Percentiles rank a stretch among this genome's conserved stretches.
These are phyloP conservation scores for Xiphorhynchus elegans DNA, from an alignment of 2,113 vertebrate species.

Conservation along the genomic window DNA sequence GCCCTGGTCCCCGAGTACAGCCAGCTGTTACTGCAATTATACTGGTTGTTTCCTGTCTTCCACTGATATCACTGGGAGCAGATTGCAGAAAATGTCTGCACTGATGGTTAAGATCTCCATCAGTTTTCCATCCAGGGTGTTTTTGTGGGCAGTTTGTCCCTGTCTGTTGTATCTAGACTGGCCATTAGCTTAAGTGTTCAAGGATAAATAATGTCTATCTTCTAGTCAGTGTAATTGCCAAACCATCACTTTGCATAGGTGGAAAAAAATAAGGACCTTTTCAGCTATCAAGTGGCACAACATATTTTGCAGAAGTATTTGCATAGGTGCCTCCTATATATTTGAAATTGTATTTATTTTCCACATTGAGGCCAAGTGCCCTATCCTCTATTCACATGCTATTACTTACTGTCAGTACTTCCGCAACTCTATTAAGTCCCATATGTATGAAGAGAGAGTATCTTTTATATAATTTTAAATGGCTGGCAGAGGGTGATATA, in stretches of 20 bases:
- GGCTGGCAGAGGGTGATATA: background rate
- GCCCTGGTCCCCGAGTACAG: rapidly evolving
- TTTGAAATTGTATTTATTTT: background rate
- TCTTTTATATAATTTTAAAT: background rate
- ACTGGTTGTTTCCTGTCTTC: background rate
- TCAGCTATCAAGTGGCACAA: background rate
- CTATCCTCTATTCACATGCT: background rate
- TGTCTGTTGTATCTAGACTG: background rate
- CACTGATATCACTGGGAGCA: background rate
- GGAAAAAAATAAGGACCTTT: background rate
- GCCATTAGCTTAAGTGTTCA: background rate
- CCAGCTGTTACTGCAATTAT: background rate
- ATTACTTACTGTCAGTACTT: background rate
- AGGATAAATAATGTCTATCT: background rate
- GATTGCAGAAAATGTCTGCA: background rate
- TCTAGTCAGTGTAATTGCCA: background rate
- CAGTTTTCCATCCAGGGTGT: background rate
- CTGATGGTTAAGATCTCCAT: background rate
- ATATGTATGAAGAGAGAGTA: background rate
- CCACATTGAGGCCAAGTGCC: background rate
- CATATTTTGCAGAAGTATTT: background rate
- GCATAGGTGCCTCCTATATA: background rate
- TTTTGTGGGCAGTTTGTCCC: background rate
- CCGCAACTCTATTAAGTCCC: background rate
- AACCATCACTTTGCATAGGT: background rate